These are phyloP conservation scores for Agrilus mali DNA, from an alignment of 2,888 invertebrate species.

Conservation along the genomic window DNA sequence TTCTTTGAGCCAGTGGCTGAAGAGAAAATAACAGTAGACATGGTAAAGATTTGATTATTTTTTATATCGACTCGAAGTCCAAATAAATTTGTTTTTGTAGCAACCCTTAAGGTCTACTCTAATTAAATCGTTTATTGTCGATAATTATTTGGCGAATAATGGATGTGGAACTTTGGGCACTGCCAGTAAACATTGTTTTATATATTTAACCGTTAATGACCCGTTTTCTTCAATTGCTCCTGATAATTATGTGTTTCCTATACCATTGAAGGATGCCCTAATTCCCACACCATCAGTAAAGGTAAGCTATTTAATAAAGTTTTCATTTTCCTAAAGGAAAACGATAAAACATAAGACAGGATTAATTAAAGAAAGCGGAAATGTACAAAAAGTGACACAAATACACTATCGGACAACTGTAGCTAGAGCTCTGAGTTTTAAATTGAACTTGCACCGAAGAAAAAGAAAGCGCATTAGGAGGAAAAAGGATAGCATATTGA, in stretches of 20 bases:
- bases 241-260: slow-evolving; percentile 55
- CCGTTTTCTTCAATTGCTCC: slow-evolving; percentile 38
- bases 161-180: slow-evolving; percentile 25
- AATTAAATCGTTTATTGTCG: slow-evolving; percentile 22
- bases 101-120: not conserved
- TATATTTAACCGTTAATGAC: slow-evolving; percentile 39
- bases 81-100: not conserved
- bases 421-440: too few relatives aligned
- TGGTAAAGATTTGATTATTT: not conserved
- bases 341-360: too few relatives aligned
- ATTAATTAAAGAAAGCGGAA: too few relatives aligned
- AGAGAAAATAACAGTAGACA: slow-evolving; percentile 6
- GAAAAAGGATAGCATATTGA: too few relatives aligned
- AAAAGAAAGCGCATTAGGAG: too few relatives aligned
- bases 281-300: slow-evolving; percentile 40
- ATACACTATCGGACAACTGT: too few relatives aligned
- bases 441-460: too few relatives aligned
- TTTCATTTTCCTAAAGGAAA: too few relatives aligned
- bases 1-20: slow-evolving; percentile 17
- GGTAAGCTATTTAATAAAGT: slow-evolving; percentile 30
- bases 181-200: slow-evolving; percentile 31
- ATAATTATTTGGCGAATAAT: slow-evolving; percentile 23
- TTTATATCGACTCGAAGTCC: not conserved
- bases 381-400: too few relatives aligned
- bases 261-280: slow-evolving; percentile 39